Base-by-base conservation (phyloP, 1,140 invertebrate genomes). In the Paraescarpia echinospica region DNA sequence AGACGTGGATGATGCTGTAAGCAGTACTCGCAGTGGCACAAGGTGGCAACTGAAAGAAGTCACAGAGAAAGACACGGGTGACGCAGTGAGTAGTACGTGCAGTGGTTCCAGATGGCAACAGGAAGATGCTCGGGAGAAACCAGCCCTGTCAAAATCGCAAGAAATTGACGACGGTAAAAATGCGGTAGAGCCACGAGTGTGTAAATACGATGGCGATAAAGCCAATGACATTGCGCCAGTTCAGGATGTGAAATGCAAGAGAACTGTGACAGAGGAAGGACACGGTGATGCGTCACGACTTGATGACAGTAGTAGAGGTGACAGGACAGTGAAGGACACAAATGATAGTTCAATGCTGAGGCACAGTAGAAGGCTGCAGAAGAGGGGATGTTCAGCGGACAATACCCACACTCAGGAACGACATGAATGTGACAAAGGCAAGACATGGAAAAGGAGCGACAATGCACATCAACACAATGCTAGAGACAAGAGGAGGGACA, bases 301-400 rank as follows among this genome's bases (percentile, higher is more conserved):
- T 33, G 89, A 35, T 90, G 89, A 90, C 35, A 90, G 35, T 90
- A 33, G 89, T 90, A n/a, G 33, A 2, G 35, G 89, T 90, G 89
- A 90, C 35, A 77, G 59, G 59, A 22, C 59, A 77, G 59, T 77
- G 0, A 31, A 31, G 59, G 59, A 77, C 59, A 77, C 22, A 27
- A 77, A 77, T 0, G 59, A 77, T 77, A 31, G 59, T 2, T 77
- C 59, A 31, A 77, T 4, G 9, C 27, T 27, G 9, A 77, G 59
- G 27, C 59, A 77, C 59, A 77, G 59, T 77, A 77, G 27, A 77
- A 18, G 59, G 59, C 59, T 77, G 22, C 59, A 18, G 27, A 77
- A 77, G 59, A 31, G 59, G 59, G 18, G 22, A 27, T 4, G 59
- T 2, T 77, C 22, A 18, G 59, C 59, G 4, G 59, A 77, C 14